Evolutionary conservation across 2,797 vertebrate genomes (phyloP), one percentile per base, ranked within the genome.

Genomic region (Lindbergichthys nudifrons): DNA sequence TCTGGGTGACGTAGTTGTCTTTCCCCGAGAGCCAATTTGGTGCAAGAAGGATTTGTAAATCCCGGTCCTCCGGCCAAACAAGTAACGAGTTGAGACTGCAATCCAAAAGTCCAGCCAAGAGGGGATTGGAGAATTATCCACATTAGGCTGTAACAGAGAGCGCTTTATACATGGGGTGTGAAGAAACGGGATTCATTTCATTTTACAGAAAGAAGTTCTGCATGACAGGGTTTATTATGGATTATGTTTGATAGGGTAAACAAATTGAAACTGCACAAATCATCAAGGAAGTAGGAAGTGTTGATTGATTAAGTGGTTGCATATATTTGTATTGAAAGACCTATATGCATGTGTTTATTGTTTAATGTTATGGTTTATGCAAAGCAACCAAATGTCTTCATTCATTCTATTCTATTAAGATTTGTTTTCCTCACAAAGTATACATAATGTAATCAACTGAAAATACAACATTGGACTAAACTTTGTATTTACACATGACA

Each of bases 1-100:
- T 91, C 79, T 88, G 81, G 84, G 80, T 91, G 88, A 92, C 85
- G 87, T 89, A 87, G 82, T 70, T 18, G 56, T 70, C 77, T 87
- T 89, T 85, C 87, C 81, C 59, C 30, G 2, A 57, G 54, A 79
- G 83, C 67, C 82, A 65, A 70, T 77, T 77, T 64, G 21, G 79
- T 81, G 59, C 66, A 66, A 80, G 76, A 65, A 73, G 88, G 84
- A 89, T 90, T 87, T 81, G 76, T 76, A 85, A 86, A 85, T 76
- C 73, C 66, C 1, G 45, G 71, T 87, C 84, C 79, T 81, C 5
- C 13, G 59, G 84, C 89, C 90, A 88, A 90, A 82, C 82, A 74
- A 75, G 80, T 82, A 83, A 85, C 50, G 52, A 85, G 82, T 73
- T 65, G 76, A 79, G 85, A 83, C 62, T 60, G 67, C 75, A 79